Percentiles rank a stretch among this genome's conserved stretches.
These are phyloP conservation scores for Tribolium madens DNA, from an alignment of 1,140 invertebrate genomes.

Conservation along the genomic window DNA sequence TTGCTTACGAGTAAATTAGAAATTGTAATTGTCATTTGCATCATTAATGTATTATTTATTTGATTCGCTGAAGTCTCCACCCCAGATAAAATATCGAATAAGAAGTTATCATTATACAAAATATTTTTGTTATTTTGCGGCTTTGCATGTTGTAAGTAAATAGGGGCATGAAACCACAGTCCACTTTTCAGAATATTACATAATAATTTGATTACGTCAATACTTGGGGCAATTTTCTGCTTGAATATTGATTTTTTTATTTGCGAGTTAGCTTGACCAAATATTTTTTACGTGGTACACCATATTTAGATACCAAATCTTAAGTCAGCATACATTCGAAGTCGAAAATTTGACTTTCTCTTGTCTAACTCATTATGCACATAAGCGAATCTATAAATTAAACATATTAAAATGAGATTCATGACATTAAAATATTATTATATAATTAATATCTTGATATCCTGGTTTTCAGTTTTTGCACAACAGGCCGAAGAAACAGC, in stretches of 20 bases:
- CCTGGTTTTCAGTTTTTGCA: conserved; percentile 49
- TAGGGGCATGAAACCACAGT: conserved; percentile 28
- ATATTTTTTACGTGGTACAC: not conserved
- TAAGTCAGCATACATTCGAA: not conserved
- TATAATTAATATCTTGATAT: not conserved
- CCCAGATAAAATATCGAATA: not conserved
- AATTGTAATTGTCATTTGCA: conserved; percentile 2
- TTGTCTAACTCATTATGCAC: conserved; percentile 1
- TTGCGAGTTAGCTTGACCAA: not conserved
- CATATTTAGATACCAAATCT: not conserved
- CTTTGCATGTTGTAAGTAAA: conserved; percentile 34
- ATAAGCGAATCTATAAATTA: conserved; percentile 3
- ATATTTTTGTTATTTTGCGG: conserved; percentile 14
- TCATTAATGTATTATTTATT: not conserved
- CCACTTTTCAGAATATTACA: conserved; percentile 27
- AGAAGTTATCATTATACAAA: not conserved
- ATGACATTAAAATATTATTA: conserved; percentile 10
- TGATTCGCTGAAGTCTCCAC: not conserved
- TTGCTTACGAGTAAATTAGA: not conserved
- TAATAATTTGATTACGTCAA: conserved; percentile 24
- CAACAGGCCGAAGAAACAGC: conserved; percentile 64
- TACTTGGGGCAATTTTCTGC: conserved; percentile 23
- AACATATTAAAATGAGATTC: conserved; percentile 21
- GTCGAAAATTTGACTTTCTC: conserved; percentile 24
- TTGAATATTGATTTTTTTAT: conserved; percentile 21